Conservation (phyloP, 2,113 vertebrate species). For the Nerophis ophidion region DNA sequence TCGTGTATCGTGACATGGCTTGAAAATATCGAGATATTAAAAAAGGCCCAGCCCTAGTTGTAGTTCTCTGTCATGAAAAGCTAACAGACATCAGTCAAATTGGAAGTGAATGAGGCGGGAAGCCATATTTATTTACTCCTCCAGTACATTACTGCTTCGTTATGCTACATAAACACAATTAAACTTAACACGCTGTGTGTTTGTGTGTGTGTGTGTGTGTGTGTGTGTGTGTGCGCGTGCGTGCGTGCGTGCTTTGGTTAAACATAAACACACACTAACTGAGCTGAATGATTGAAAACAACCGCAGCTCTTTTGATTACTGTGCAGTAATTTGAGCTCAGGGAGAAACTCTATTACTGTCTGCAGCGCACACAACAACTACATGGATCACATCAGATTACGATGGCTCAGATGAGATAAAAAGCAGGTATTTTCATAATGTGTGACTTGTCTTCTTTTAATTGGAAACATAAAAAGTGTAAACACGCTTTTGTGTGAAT, state of each 20-base stretch:
- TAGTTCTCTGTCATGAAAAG: too few relatives aligned
- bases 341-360: constrained; percentile 50
- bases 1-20: too few relatives aligned
- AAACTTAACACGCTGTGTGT: neutral
- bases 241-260: constrained; percentile 1
- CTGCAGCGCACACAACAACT: constrained; percentile 29
- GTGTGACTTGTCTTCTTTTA: neutral
- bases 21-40: too few relatives aligned
- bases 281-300: constrained; percentile 32
- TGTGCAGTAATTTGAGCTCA: constrained; percentile 45
- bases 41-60: too few relatives aligned
- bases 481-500: too few relatives aligned
- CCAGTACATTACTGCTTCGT: constrained; percentile 11
- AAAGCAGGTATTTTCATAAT: neutral
- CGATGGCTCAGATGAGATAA: constrained; percentile 26
- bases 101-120: neutral
- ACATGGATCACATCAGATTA: constrained; percentile 19
- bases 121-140: neutral
- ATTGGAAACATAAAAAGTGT: neutral
- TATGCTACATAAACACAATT: constrained; percentile 11
- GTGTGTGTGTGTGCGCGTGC: neutral
- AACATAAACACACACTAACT: neutral
- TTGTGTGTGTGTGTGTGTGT: neutral
- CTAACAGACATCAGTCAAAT: too few relatives aligned
- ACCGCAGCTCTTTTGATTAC: constrained; percentile 45